Percentiles rank a stretch among this genome's conserved stretches.
Evolutionary conservation across 1,140 invertebrate genomes (phyloP).

Genomic region (Scaptomyza pallida): DNA sequence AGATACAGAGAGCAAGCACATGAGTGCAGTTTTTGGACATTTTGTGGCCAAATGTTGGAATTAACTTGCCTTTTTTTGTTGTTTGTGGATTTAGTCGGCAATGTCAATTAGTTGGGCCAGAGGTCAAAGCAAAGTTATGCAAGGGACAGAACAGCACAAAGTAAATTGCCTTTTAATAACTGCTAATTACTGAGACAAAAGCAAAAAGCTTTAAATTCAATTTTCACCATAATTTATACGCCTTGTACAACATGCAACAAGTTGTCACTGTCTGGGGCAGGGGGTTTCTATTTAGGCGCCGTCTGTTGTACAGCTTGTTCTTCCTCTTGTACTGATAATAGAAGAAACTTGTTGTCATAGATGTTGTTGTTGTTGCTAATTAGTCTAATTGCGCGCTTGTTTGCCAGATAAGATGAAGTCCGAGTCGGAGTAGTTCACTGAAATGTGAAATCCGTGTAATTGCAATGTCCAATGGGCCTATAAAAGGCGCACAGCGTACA

Average conservation of each 20-base stretch:
- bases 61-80: not conserved
- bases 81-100: too few relatives aligned
- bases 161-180: conserved; percentile 17
- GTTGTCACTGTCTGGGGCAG: conserved; percentile 6
- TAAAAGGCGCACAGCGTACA: conserved; percentile 54
- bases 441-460: conserved; percentile 57
- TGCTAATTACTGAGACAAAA: conserved; percentile 40
- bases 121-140: not conserved
- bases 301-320: conserved; percentile 1
- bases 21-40: conserved; percentile 13
- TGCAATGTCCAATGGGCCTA: conserved; percentile 29
- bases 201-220: conserved; percentile 26
- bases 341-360: not conserved
- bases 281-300: conserved; percentile 17
- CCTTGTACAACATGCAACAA: conserved; percentile 29
- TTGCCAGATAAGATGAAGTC: conserved; percentile 43
- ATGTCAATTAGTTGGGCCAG: not conserved
- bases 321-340: conserved; percentile 29
- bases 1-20: not conserved
- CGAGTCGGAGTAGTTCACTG: conserved; percentile 19
- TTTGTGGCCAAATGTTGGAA: conserved; percentile 6
- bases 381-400: conserved; percentile 57
- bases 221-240: conserved; percentile 25
- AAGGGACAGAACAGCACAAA: too few relatives aligned
- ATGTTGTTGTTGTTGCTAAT: conserved; percentile 18